Conservation (phyloP, 2,888 invertebrate genomes). For the Leptopilina syphax region DNA sequence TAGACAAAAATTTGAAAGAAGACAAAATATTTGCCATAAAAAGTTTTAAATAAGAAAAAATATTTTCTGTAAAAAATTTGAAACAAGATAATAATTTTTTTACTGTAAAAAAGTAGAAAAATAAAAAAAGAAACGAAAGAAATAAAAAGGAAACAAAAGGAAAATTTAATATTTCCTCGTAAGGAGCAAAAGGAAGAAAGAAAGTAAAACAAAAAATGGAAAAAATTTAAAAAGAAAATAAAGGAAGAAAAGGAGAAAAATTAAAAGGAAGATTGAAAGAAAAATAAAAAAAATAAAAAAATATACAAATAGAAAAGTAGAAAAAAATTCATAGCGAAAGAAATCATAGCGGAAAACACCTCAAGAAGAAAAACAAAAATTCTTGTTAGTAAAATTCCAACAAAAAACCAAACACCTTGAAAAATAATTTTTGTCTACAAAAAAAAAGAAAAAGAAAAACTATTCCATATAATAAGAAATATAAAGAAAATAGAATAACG, state of each 20-base stretch:
- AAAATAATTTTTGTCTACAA: neutral
- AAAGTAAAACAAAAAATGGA: too few species aligned
- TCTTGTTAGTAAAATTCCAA: neutral
- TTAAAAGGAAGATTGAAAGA: neutral
- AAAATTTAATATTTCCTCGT: too few species aligned
- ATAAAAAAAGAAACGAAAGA: too few species aligned
- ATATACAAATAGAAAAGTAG: neutral
- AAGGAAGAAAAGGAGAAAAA: neutral
- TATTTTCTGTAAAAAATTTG: too few species aligned
- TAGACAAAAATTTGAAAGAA: too few species aligned
- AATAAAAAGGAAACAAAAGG: too few species aligned
- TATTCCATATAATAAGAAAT: neutral
- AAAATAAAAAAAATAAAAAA: neutral
- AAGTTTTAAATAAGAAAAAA: too few species aligned
- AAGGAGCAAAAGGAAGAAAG: too few species aligned
- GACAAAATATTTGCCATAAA: too few species aligned
- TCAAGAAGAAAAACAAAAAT: neutral
- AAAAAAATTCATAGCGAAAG: neutral
- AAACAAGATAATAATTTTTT: too few species aligned
- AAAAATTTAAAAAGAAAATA: neutral
- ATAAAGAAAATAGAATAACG: slow-evolving; percentile 5
- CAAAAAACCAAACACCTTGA: neutral
- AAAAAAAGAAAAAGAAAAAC: neutral
- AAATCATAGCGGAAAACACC: neutral
- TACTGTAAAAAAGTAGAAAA: too few species aligned